These are phyloP conservation scores for Paedocypris micromegethes DNA, from an alignment of 2,797 vertebrate genomes.

Conservation along the genomic window DNA sequence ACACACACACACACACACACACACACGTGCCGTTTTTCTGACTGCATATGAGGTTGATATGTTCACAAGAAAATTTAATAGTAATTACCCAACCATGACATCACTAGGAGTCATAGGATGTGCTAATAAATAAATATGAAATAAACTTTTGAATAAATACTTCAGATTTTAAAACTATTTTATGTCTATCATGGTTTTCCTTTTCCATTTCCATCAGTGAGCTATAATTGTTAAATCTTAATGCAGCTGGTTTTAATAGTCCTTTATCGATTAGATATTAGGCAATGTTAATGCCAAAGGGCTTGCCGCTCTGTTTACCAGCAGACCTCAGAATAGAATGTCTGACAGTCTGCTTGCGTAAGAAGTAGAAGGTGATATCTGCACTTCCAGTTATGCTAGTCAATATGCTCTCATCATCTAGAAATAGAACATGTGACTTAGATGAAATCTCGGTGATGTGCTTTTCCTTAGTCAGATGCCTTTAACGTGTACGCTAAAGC, in stretches of 20 bases:
- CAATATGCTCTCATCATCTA: constrained; percentile 37
- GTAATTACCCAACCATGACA: too few species aligned
- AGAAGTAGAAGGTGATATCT: background rate
- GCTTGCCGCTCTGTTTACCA: constrained; percentile 53
- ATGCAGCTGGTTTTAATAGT: constrained; percentile 20
- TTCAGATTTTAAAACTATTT: too few species aligned
- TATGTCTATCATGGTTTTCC: too few species aligned
- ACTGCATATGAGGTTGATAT: too few species aligned
- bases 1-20: background rate
- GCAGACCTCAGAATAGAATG: constrained; percentile 48
- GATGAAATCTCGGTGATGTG: constrained; percentile 4
- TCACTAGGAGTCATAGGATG: too few species aligned
- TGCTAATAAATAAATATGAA: too few species aligned
- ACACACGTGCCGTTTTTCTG: too few species aligned
- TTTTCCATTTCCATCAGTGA: background rate
- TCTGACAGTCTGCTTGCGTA: constrained; percentile 35
- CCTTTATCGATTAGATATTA: constrained; percentile 24
- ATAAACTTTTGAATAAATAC: too few species aligned
- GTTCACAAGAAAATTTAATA: too few species aligned
- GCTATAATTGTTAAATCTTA: background rate
- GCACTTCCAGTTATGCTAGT: constrained; percentile 20
- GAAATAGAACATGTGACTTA: constrained; percentile 14
- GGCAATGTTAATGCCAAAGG: constrained; percentile 43
- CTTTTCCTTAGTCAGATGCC: background rate
- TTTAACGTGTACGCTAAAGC: background rate